Conservation (phyloP, 35 echinoderm and acorn worm genomes). For the Apostichopus parvimensis region DNA sequence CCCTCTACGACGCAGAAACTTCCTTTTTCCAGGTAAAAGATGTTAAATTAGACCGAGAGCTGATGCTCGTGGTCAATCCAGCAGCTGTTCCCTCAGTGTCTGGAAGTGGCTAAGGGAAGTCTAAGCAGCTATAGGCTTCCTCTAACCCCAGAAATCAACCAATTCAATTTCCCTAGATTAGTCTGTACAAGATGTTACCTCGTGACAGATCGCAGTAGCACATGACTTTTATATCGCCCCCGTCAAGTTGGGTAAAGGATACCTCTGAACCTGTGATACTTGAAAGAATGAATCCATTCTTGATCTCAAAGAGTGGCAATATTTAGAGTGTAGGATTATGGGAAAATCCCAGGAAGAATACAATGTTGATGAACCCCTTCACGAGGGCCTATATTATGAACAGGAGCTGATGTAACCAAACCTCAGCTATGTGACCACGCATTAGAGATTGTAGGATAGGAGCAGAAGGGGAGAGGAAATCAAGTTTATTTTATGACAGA, state of each 20-base stretch:
- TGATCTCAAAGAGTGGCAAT: too few species aligned
- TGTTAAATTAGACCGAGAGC: not conserved
- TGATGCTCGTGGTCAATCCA: not conserved
- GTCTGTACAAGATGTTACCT: not conserved
- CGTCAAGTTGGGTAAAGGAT: too few species aligned
- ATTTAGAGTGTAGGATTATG: not conserved
- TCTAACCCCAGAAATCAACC: not conserved
- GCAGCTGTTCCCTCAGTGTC: not conserved
- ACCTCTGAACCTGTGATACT: too few species aligned
- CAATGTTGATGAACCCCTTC: not conserved
- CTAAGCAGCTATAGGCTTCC: not conserved
- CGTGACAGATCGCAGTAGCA: too few species aligned
- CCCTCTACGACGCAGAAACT: not conserved
- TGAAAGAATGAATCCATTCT: too few species aligned
- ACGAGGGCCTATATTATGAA: not conserved
- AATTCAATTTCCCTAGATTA: not conserved
- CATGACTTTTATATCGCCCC: too few species aligned
- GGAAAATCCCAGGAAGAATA: not conserved
- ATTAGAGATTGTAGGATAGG: too few species aligned
- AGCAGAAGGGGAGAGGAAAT: too few species aligned
- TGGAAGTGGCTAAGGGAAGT: conserved; percentile 38
- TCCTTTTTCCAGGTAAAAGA: not conserved
- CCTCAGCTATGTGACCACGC: too few species aligned
- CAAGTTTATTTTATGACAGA: too few species aligned
- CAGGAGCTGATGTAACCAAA: not conserved